Conservation (phyloP, 92 coral and sea anemone species). For the Desmophyllum pertusum region DNA sequence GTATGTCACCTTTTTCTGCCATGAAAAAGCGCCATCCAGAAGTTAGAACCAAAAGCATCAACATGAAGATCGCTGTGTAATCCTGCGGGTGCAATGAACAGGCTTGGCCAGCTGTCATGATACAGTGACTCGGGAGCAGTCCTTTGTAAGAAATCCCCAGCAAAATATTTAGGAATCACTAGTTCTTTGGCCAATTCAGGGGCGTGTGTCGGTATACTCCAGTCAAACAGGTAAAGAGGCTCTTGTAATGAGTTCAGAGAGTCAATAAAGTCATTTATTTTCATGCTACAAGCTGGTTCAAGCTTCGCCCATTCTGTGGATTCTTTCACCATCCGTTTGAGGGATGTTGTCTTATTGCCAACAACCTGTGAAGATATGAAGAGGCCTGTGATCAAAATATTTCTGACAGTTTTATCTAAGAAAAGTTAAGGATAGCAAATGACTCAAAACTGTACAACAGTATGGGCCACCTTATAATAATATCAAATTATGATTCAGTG, state of each 20-base stretch:
- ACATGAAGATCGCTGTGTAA: constrained; percentile 53
- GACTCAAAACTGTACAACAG: background rate
- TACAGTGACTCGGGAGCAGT: constrained; percentile 53
- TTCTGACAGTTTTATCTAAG: background rate
- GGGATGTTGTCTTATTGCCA: constrained; percentile 61
- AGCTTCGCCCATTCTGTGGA: constrained; percentile 71
- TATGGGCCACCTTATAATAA: background rate
- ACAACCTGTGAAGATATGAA: constrained; percentile 24
- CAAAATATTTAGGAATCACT: constrained; percentile 68
- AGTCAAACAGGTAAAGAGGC: constrained; percentile 60
- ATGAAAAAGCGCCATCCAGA: constrained; percentile 78
- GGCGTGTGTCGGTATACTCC: constrained; percentile 68
- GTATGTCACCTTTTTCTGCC: constrained; percentile 63
- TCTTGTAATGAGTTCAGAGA: constrained; percentile 48
- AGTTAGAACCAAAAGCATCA: constrained; percentile 71
- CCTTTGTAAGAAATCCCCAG: constrained; percentile 72
- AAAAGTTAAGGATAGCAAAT: background rate
- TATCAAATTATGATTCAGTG: too few species aligned
- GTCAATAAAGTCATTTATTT: constrained; percentile 51
- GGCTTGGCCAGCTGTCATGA: constrained; percentile 70
- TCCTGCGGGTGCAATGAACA: constrained; percentile 69
- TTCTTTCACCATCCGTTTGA: constrained; percentile 58
- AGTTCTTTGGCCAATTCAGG: constrained; percentile 67
- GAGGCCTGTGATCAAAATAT: background rate
- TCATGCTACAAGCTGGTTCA: constrained; percentile 49